Evolutionary conservation across 2,113 vertebrate genomes (phyloP), one percentile per base, ranked within the genome.

Genomic region (Saiga tatarica): DNA sequence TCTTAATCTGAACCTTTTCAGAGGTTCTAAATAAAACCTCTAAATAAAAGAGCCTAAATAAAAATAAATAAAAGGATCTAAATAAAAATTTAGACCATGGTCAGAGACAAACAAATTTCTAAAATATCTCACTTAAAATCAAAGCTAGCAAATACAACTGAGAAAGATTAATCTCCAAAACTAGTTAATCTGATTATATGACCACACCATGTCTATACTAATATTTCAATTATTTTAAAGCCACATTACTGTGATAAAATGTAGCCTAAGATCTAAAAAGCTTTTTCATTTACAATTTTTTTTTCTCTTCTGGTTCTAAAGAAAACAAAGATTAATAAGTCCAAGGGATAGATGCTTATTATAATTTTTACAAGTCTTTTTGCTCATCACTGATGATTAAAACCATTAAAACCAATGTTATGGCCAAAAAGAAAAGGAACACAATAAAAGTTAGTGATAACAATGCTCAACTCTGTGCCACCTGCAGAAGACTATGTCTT

Each of bases 401-500:
- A 95, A 81, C 50, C 42, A 83, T 25, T 28, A 83, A 92, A 95
- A 81, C 55, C 42, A 91, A 87, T 15, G 55, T 67, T 67, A 93
- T 36, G 62, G 15, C 30, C 87, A 94, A 21, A 28, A 85, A 95
- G n/a, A 13, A 95, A 97, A 81, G 12, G 71, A 79, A 87, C 52
- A 15, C 19, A 74, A 53, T 84, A 3, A 83, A 88, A 78, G 50
- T 89, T 50, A 62, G 17, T 7, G 19, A 47, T 79, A 91, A 62
- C 45, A 93, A 79, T 57, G 91, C 85, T 96, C 78, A 94, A 94
- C 78, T 94, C 85, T 91, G 60, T 71, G 89, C 82, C 79, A 87
- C 57, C 59, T 83, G 53, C 84, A 85, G 82, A 82, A 97, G 52
- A 97, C 74, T 45, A n/a, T 87, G 78, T 95, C 74, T 91, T 33